Conservation (phyloP, 2,113 vertebrate genomes). For the Oreocharis arfaki region DNA sequence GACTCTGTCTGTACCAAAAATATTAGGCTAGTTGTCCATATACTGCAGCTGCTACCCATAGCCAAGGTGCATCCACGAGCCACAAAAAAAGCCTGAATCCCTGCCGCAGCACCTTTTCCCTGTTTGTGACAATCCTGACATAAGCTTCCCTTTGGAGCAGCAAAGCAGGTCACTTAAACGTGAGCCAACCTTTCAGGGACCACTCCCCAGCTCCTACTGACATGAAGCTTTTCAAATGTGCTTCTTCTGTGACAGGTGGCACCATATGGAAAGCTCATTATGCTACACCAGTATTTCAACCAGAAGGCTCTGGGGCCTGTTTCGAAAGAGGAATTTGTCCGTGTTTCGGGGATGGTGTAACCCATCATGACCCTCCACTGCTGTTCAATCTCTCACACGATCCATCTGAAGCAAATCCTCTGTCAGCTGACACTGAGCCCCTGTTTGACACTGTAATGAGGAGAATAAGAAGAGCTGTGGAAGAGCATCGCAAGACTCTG, state of each 20-base stretch:
- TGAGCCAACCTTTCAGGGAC: not conserved
- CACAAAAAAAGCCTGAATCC: not conserved
- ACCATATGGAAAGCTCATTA: conserved; percentile 82
- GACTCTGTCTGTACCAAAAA: not conserved
- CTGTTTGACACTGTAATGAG: conserved; percentile 56
- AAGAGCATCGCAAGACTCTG: conserved; percentile 65
- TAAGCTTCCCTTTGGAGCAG: not conserved
- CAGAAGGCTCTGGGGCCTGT: conserved; percentile 73
- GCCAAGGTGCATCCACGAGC: rapidly evolving
- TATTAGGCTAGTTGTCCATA: not conserved
- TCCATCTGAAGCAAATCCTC: conserved; percentile 75
- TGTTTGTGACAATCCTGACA: rapidly evolving
- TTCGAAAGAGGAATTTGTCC: conserved; percentile 67
- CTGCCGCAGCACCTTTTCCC: not conserved
- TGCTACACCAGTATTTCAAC: conserved; percentile 79
- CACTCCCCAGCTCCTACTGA: not conserved
- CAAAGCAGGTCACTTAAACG: not conserved
- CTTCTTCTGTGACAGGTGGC: conserved; percentile 68
- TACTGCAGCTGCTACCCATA: not conserved
- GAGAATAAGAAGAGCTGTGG: conserved; percentile 62
- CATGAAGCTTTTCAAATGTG: not conserved
- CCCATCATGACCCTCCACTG: conserved; percentile 75
- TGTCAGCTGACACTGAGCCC: conserved; percentile 64
- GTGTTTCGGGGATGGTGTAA: conserved; percentile 68
- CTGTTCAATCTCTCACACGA: conserved; percentile 79